Percentiles rank a stretch among this genome's conserved stretches.
These are phyloP conservation scores for Zoanthus sansibaricus DNA, from an alignment of 92 coral and sea anemone species.

Conservation along the genomic window DNA sequence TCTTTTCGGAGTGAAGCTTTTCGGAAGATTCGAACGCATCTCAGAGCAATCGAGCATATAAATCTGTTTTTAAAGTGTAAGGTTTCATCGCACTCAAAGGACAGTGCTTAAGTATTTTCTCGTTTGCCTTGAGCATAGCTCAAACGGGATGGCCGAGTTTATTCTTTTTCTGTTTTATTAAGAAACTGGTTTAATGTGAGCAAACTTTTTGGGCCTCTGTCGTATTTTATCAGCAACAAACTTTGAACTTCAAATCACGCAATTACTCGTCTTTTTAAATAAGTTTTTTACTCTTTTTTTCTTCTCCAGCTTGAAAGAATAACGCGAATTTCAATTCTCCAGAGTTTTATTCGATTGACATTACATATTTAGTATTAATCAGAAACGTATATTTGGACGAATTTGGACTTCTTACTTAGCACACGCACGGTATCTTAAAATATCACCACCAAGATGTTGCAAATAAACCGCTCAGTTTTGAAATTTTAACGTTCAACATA, in stretches of 20 bases:
- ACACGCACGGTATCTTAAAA: background rate
- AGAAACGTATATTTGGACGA: background rate
- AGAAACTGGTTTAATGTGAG: background rate
- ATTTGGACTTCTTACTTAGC: background rate
- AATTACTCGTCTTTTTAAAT: background rate
- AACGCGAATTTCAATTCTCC: background rate
- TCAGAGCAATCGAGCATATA: constrained; percentile 23
- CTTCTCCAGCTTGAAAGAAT: constrained; percentile 11
- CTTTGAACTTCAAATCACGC: constrained; percentile 19
- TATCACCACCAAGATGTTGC: background rate
- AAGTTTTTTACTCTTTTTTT: background rate
- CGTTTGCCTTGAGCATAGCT: background rate
- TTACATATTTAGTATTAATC: constrained; percentile 15
- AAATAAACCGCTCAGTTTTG: background rate
- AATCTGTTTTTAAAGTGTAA: constrained; percentile 4
- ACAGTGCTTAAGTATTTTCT: background rate
- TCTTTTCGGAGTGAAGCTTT: background rate
- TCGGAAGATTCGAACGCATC: background rate
- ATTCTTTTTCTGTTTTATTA: background rate
- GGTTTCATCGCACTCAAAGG: constrained; percentile 16
- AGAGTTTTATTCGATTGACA: constrained; percentile 9
- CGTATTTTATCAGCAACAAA: background rate
- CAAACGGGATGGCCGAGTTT: background rate
- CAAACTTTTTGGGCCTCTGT: background rate
- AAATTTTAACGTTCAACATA: background rate